These are phyloP conservation scores for Laupala kohalensis DNA, from an alignment of 1,140 invertebrate species.

Conservation along the genomic window DNA sequence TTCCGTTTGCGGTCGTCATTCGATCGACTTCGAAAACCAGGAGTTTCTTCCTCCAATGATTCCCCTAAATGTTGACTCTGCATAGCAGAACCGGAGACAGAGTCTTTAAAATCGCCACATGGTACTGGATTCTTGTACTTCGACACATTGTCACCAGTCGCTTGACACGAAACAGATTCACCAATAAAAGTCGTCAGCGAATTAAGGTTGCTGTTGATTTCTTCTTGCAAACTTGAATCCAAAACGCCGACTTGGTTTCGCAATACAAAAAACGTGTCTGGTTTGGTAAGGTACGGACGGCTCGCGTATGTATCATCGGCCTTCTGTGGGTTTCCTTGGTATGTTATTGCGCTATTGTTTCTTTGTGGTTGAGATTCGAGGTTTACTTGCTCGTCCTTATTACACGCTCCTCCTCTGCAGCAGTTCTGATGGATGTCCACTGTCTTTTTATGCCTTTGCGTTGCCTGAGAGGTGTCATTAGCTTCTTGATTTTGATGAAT, in stretches of 20 bases:
- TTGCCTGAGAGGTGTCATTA: not conserved
- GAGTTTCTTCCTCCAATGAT: too few species aligned
- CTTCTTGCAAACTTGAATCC: not conserved
- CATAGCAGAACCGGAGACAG: not conserved
- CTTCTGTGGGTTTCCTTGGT: too few species aligned
- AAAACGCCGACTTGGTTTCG: not conserved
- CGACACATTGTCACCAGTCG: not conserved
- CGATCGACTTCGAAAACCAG: too few species aligned
- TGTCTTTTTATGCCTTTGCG: not conserved
- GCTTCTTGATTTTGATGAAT: not conserved
- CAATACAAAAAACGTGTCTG: not conserved
- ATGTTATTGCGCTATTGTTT: not conserved
- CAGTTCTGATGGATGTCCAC: not conserved
- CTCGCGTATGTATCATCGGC: not conserved
- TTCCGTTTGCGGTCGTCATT: too few species aligned
- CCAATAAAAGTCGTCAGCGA: not conserved
- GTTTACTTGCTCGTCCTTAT: not conserved
- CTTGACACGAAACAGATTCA: not conserved
- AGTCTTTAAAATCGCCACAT: not conserved
- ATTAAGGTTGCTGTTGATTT: not conserved
- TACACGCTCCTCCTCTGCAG: not conserved
- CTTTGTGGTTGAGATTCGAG: not conserved
- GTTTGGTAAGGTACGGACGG: not conserved
- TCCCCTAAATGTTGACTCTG: not conserved
- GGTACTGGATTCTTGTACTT: not conserved